These are phyloP conservation scores for Steinernema khuongi DNA, from an alignment of 1,140 invertebrate species.

Conservation along the genomic window DNA sequence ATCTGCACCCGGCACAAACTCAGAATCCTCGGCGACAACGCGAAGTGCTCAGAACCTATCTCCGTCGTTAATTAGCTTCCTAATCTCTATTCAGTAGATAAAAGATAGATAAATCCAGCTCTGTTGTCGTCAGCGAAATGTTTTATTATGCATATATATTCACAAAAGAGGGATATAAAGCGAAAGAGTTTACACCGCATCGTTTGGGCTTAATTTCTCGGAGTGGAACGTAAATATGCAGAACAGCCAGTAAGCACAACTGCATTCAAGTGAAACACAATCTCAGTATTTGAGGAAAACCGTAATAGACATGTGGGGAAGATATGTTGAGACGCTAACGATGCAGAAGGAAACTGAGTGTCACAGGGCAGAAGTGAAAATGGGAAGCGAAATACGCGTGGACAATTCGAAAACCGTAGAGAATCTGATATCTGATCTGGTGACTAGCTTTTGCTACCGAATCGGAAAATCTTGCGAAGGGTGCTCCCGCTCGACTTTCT, in stretches of 20 bases:
- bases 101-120: neutral
- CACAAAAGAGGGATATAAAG: conserved; percentile 10
- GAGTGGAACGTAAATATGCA: neutral
- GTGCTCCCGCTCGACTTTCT: neutral
- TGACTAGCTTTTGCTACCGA: neutral
- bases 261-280: neutral
- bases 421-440: neutral
- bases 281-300: too few species aligned
- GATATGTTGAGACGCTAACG: too few species aligned
- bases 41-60: neutral
- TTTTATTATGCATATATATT: neutral
- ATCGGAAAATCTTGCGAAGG: neutral
- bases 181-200: conserved; percentile 2
- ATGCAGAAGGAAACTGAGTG: too few species aligned
- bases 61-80: neutral
- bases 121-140: neutral
- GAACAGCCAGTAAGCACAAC: neutral
- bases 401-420: neutral
- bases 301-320: too few species aligned
- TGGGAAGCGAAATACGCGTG: neutral
- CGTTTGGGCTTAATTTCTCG: neutral
- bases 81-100: neutral
- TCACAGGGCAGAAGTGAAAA: too few species aligned
- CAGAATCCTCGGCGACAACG: neutral
- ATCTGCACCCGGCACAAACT: neutral